Evolutionary conservation across 1,140 invertebrate species (phyloP), one percentile per base, ranked within the genome.

Genomic region (Dolichoris vasculosae): DNA sequence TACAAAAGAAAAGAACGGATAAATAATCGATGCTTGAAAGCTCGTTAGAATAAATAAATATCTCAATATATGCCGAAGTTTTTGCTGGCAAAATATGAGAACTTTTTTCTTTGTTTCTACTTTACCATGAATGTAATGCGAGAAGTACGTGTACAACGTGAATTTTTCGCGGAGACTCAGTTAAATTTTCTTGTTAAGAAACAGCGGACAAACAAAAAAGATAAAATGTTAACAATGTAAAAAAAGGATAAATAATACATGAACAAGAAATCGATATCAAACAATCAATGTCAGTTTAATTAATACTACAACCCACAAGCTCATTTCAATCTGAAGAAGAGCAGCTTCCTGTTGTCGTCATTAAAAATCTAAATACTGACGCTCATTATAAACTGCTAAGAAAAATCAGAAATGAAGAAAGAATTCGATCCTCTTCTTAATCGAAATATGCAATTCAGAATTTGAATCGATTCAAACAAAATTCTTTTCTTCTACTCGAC

Each of bases 241-340:
- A 82, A 88, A 30, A n/a, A 3, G 71, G 43, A 76, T 76, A 35
- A 13, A n/a, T 3, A 30, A 17, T n/a, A n/a, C n/a, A n/a, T n/a
- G n/a, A 69, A 71, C 38, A 86, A 78, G 83, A 64, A 55, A 73
- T 32, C 71, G 77, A 75, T 78, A 73, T 40, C n/a, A 81, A n/a
- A n/a, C 38, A n/a, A 78, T 71, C 69, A 76, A 75, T 67, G 35
- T 23, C 51, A 89, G 89, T 89, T 86, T 26, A 59, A 89, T 88
- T 92, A 91, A 93, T 93, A 91, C 91, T 93, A 92, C 92, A 92
- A 91, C 91, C 92, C 91, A 92, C 92, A 92, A 91, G 92, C 77
- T 75, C 32, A 48, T 83, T 80, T 79, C 40, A 35, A 30, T 80
- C 67, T 51, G 46, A 46, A 11, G 64, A 2, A 55, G 83, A 84